phyloP scores from a whole-genome alignment of 2,797 vertebrate species.

The Hozukius guyotensis region DNA sequence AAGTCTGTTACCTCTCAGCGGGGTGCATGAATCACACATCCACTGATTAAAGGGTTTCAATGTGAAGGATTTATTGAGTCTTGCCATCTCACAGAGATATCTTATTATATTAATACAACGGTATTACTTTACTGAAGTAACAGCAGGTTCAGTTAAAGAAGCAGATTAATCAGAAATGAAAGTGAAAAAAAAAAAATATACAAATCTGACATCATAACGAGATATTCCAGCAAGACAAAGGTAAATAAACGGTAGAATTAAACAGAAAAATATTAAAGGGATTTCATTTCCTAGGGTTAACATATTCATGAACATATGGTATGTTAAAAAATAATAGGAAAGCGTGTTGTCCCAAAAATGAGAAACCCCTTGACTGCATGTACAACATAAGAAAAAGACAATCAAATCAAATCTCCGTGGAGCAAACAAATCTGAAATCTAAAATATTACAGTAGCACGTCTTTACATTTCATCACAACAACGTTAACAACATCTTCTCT shows the following conservation, averaged over 20 bases:
- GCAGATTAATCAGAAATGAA: slow-evolving; percentile 33
- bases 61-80: slow-evolving; percentile 80
- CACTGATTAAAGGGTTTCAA: slow-evolving; percentile 72
- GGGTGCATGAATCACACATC: background rate
- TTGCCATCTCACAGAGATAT: slow-evolving; percentile 83
- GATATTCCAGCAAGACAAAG: slow-evolving; percentile 16
- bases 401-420: background rate
- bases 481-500: background rate
- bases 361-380: background rate
- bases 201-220: slow-evolving; percentile 35
- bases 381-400: background rate
- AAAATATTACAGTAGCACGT: background rate
- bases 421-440: background rate
- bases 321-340: background rate
- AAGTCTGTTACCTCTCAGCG: background rate
- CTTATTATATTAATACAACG: slow-evolving; percentile 74
- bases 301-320: background rate
- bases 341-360: background rate
- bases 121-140: slow-evolving; percentile 76
- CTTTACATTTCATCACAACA: background rate
- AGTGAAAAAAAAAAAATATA: slow-evolving; percentile 14
- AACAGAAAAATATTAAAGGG: background rate
- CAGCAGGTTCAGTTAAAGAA: slow-evolving; percentile 42
- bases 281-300: background rate
- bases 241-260: background rate